Evolutionary conservation across 1,140 invertebrate species (phyloP), one percentile per base, ranked within the genome.

Genomic region (Achroia grisella): DNA sequence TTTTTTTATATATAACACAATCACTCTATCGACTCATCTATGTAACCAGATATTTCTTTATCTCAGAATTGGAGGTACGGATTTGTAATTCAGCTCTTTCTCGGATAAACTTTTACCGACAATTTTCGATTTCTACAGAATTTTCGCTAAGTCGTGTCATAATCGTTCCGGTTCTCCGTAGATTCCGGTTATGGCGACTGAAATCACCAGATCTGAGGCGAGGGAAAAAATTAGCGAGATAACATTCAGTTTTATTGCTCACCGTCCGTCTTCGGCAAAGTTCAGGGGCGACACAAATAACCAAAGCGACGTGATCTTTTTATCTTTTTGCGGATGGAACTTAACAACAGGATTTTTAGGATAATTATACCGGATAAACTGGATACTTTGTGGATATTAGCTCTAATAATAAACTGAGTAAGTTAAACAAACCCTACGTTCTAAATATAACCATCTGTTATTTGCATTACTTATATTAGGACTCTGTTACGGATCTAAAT

Each of bases 191-290:
- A 52, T 51, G 39, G 48, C 33, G 45, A 28, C 43, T 46, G 44
- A 37, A 48, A 31, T 15, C 34, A 13, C 39, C 42, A 41, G 28
- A 56, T 50, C 53, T 28, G 45, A 44, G 34, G 56, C 13, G 31
- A 50, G 41, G 23, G 55, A 51, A 64, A 70, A 70, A 70, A 70
- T 67, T 70, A 62, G 58, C 44, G 39, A 67, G 67, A 70, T 67
- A 67, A 64, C 63, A 62, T 67, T 62, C 52, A 57, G 42, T 56
- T 66, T 70, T 70, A 70, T 67, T 62, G 52, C 57, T 10, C 27
- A 40, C 53, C 56, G 59, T 63, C 49, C 49, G 52, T 70, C 59
- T 58, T 34, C 52, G 54, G 17, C 49, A 55, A 57, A 69, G 57
- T 62, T 58, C 52, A 44, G 35, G 60, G 57, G 57, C 57, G 56